Evolutionary conservation across 2,888 invertebrate genomes (phyloP).

Genomic region (Lutraria lutraria): DNA sequence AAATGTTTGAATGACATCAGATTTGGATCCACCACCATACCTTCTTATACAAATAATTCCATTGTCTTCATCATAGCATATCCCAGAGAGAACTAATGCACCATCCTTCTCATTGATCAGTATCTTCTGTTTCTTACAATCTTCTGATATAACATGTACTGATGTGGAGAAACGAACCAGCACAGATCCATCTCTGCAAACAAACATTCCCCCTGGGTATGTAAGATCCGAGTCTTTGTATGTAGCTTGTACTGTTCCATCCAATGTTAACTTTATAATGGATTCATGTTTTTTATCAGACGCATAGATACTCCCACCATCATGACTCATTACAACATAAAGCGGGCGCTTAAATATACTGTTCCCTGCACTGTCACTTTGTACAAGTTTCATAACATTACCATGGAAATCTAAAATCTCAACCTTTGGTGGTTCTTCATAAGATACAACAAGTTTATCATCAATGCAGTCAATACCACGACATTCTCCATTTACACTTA

Average conservation of each 20-base stretch:
- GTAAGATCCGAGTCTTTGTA: conserved; percentile 27
- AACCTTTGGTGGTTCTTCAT: conserved; percentile 29
- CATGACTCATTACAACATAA: conserved; percentile 19
- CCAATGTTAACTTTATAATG: conserved; percentile 18
- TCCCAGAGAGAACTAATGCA: not conserved
- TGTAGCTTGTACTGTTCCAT: conserved; percentile 20
- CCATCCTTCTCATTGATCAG: not conserved
- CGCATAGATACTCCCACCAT: conserved; percentile 28
- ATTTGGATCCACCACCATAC: not conserved
- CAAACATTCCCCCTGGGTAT: conserved; percentile 22
- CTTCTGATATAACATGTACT: not conserved
- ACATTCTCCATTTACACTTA: conserved; percentile 30
- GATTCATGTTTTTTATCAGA: conserved; percentile 29
- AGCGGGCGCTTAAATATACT: conserved; percentile 20
- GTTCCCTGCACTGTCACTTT: not conserved
- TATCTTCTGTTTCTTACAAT: not conserved
- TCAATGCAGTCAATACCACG: conserved; percentile 35
- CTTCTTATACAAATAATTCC: not conserved
- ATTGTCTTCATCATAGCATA: not conserved
- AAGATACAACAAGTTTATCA: conserved; percentile 28
- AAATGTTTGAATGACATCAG: not conserved
- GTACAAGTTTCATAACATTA: not conserved
- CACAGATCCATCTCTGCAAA: conserved; percentile 35
- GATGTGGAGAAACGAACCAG: conserved; percentile 2
- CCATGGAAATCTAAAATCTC: conserved; percentile 26